Evolutionary conservation across 92 coral and sea anemone species (phyloP).

Genomic region (Parazoanthus darwini): DNA sequence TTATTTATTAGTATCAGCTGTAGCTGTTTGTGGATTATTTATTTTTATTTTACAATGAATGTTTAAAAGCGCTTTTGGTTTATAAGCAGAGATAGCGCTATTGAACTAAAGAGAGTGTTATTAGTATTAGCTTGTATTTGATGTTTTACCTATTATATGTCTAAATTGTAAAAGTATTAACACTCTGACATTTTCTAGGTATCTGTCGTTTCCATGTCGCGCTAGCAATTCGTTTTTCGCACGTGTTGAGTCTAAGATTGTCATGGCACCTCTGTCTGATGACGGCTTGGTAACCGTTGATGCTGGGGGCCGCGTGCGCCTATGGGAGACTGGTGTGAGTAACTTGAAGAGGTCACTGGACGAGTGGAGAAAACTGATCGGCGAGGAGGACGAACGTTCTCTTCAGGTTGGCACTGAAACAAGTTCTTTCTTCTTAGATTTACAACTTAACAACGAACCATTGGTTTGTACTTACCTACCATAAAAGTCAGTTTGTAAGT

Average conservation of each 20-base stretch:
- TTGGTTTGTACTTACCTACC: neutral
- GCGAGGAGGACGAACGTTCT: constrained; percentile 74
- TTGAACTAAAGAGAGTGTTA: no score
- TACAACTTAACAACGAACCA: neutral
- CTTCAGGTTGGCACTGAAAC: constrained; percentile 67
- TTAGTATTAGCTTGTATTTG: no score
- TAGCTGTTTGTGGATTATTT: no score
- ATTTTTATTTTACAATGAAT: no score
- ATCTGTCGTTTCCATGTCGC: constrained; percentile 79
- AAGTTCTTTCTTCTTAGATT: neutral
- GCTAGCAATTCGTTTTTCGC: constrained; percentile 64
- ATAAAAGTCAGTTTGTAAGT: neutral
- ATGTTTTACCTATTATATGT: no score
- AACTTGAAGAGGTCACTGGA: constrained; percentile 82
- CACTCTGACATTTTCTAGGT: constrained; percentile 45
- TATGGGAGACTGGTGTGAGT: constrained; percentile 96
- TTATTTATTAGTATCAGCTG: no score
- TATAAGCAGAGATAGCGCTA: no score
- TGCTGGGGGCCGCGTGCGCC: constrained; percentile 82
- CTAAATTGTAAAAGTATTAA: no score
- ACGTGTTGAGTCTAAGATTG: constrained; percentile 73
- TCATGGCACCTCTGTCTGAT: constrained; percentile 77
- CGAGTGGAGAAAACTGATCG: constrained; percentile 91
- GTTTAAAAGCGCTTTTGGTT: no score
- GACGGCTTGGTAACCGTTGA: constrained; percentile 91